phyloP scores from a whole-genome alignment of 2,113 vertebrate genomes.

The Cichladusa arquata region DNA sequence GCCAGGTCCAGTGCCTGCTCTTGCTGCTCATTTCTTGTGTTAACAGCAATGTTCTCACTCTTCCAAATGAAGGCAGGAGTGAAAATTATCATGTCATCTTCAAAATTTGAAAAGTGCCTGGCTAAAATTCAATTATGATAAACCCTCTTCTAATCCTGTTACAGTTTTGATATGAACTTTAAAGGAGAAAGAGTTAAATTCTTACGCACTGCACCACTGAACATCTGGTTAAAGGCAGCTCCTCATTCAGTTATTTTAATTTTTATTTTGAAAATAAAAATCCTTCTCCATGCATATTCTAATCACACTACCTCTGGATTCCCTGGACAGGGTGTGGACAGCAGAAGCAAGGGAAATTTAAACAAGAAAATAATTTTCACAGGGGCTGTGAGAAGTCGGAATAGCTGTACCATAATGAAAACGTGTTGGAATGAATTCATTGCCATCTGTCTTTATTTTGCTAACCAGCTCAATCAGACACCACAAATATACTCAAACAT shows the following conservation, averaged over 20 bases:
- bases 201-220: fast-evolving
- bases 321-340: not conserved
- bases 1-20: not conserved
- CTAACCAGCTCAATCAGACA: slow-evolving; percentile 56
- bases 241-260: not conserved
- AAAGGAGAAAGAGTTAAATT: not conserved
- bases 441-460: slow-evolving; percentile 69
- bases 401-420: not conserved
- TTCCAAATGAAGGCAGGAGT: not conserved
- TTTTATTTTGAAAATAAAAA: not conserved
- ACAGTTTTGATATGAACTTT: not conserved
- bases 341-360: not conserved
- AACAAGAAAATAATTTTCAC: not conserved
- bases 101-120: not conserved
- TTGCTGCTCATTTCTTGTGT: not conserved
- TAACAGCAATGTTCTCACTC: not conserved
- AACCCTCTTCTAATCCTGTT: not conserved
- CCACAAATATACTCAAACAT: slow-evolving; percentile 62
- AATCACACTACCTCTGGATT: not conserved
- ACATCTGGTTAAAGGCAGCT: not conserved
- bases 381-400: not conserved
- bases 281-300: not conserved
- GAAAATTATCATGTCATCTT: not conserved
- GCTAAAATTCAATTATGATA: not conserved
- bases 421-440: slow-evolving; percentile 44